Base-by-base conservation (phyloP, 1,140 invertebrate species). In the Atta colombica region DNA sequence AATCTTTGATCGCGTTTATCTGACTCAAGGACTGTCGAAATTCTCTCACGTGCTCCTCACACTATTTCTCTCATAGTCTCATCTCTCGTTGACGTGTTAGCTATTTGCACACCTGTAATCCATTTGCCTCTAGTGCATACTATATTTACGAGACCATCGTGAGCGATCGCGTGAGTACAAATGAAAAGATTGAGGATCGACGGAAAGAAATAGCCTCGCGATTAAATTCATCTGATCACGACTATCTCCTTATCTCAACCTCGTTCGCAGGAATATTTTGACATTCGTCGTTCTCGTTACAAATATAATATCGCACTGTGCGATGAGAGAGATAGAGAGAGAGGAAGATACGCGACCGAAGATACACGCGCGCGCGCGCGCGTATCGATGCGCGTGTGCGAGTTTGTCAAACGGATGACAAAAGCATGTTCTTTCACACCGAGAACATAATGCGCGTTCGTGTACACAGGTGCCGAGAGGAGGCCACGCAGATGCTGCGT, bases 401-500 rank as follows among this genome's bases (percentile, higher is more conserved):
- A 89, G 89, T 89, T 88, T 90, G 91, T 90, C 89, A 82, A 90
- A 88, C 89, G 91, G 88, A 91, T 92, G 91, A 93, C 91, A 93
- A 93, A 93, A 92, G 90, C 87, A 92, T 92, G 89, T 91, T 90
- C 91, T 93, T 93, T 92, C 84, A 69, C 80, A 63, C 63, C 39
- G 66, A 87, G 88, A 92, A 91, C 92, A 94, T 94, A 94, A 94
- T 93, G 74, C 89, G 85, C 85, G 85, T 92, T 86, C 92, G 93
- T 94, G 92, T 94, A 94, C 94, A 94, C 94, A 94, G 93, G 93
- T 94, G 94, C 91, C 85, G 71, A 77, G 77, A 91, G 86, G 78
- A 88, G 88, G 86, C 69, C 71, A 82, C 91, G 90, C 93, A 94
- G 94, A 94, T 95, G 94, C 94, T 95, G 94, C 77, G 89, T 87